These are phyloP conservation scores for Premnoplex brunnescens DNA, from an alignment of 2,797 vertebrate species.

Conservation along the genomic window DNA sequence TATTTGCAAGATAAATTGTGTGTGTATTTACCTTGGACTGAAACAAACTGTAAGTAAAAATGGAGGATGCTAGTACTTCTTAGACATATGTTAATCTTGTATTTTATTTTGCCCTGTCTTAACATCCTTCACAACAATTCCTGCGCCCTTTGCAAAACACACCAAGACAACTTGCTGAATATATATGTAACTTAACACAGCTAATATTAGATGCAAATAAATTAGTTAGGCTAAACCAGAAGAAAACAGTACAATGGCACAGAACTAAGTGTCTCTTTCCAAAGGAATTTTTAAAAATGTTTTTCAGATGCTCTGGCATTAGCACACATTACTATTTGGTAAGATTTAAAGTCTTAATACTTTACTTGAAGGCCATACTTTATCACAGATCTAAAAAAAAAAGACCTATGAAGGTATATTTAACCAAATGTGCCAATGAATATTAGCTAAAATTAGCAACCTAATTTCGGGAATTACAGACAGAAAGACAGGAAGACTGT, in stretches of 20 bases:
- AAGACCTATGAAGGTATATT: neutral
- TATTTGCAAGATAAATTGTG: neutral
- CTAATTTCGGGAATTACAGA: neutral
- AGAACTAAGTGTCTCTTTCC: neutral
- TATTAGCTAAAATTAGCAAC: neutral
- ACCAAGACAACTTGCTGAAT: neutral
- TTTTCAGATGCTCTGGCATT: neutral
- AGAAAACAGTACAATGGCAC: neutral
- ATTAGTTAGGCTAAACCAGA: neutral
- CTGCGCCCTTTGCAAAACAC: neutral
- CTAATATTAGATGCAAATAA: neutral
- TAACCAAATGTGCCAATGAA: neutral
- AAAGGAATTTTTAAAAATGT: neutral
- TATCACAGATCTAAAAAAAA: neutral
- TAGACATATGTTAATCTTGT: neutral
- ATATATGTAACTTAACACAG: neutral
- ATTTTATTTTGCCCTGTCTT: neutral
- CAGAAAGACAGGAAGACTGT: neutral
- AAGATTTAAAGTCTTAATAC: conserved; percentile 12
- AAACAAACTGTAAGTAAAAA: neutral
- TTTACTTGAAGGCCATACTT: neutral
- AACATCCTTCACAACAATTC: neutral
- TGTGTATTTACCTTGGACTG: neutral
- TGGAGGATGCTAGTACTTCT: neutral
- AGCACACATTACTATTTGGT: neutral